Evolutionary conservation across 2,888 invertebrate genomes (phyloP).

Genomic region (Encarsia formosa): DNA sequence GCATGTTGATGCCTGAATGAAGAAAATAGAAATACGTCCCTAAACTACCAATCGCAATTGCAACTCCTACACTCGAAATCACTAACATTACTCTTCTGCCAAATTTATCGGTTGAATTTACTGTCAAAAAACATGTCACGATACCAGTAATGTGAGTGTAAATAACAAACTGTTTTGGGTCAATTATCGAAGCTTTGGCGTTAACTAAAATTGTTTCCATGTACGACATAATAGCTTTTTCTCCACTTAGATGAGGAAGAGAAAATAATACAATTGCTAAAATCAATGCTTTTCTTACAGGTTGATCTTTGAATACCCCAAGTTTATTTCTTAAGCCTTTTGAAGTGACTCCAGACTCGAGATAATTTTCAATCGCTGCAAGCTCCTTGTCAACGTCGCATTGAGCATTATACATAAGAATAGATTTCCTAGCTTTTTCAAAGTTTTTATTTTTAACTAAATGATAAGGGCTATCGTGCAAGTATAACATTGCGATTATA

Average conservation of each 20-base stretch:
- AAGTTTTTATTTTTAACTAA: slow-evolving; percentile 1
- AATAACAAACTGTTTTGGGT: slow-evolving; percentile 34
- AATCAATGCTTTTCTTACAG: slow-evolving; percentile 29
- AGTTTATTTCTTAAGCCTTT: slow-evolving; percentile 18
- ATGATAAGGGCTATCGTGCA: slow-evolving; percentile 42
- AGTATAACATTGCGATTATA: slow-evolving; percentile 33
- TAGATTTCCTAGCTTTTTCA: slow-evolving; percentile 2
- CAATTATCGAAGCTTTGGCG: slow-evolving; percentile 31
- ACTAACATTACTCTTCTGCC: slow-evolving; percentile 27
- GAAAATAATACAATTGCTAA: slow-evolving; percentile 31
- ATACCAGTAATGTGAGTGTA: slow-evolving; percentile 27
- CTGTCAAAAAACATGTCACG: slow-evolving; percentile 9
- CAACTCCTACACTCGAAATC: slow-evolving; percentile 28
- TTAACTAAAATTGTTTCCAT: slow-evolving; percentile 35
- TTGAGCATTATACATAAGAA: slow-evolving; percentile 1
- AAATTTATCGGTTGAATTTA: slow-evolving; percentile 28
- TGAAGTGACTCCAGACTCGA: slow-evolving; percentile 18
- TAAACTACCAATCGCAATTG: slow-evolving; percentile 29
- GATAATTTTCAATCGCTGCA: slow-evolving; percentile 4
- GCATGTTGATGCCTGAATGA: slow-evolving; percentile 22
- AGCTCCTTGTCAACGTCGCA: slow-evolving; percentile 31
- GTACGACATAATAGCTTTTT: slow-evolving; percentile 33
- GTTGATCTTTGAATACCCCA: slow-evolving; percentile 2
- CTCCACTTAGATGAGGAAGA: slow-evolving; percentile 38
- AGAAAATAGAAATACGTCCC: slow-evolving; percentile 36